Evolutionary conservation across 2,888 invertebrate genomes (phyloP).

Genomic region (Axea sp.): DNA sequence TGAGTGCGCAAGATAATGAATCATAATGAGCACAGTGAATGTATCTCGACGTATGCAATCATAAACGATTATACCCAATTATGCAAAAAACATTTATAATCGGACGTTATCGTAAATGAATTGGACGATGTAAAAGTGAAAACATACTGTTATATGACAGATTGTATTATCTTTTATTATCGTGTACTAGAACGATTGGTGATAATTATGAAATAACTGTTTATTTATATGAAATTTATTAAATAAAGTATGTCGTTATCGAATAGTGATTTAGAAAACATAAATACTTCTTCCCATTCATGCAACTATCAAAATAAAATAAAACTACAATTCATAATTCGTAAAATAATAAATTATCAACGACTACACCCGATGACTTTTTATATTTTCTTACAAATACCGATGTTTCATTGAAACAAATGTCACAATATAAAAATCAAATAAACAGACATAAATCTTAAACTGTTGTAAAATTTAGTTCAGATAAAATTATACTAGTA

Average conservation of each 20-base stretch:
- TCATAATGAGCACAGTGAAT: constrained; percentile 50
- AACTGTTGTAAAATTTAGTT: no score
- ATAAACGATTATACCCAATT: constrained; percentile 52
- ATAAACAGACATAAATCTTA: no score
- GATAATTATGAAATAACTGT: constrained; percentile 16
- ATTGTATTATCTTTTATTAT: constrained; percentile 29
- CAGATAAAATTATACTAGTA: no score
- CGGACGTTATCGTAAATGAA: constrained; percentile 41
- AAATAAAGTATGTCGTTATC: constrained; percentile 22
- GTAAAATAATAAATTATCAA: constrained; percentile 54
- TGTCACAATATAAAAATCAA: no score
- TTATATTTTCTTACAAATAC: constrained; percentile 42
- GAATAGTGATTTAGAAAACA: no score
- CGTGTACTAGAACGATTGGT: neutral
- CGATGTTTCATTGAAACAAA: no score
- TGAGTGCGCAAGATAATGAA: constrained; percentile 39
- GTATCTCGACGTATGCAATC: constrained; percentile 30
- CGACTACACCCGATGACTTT: constrained; percentile 31
- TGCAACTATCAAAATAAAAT: constrained; percentile 15
- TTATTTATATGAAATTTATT: constrained; percentile 11
- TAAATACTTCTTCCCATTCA: no score
- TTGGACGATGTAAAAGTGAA: constrained; percentile 43
- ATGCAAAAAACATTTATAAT: constrained; percentile 53
- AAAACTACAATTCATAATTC: constrained; percentile 40
- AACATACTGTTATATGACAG: constrained; percentile 34